A percentile compares a stretch with the other conserved stretches of the same genome.
phyloP scores from a whole-genome alignment of 1,140 invertebrate genomes.

The Drosophila pandora region DNA sequence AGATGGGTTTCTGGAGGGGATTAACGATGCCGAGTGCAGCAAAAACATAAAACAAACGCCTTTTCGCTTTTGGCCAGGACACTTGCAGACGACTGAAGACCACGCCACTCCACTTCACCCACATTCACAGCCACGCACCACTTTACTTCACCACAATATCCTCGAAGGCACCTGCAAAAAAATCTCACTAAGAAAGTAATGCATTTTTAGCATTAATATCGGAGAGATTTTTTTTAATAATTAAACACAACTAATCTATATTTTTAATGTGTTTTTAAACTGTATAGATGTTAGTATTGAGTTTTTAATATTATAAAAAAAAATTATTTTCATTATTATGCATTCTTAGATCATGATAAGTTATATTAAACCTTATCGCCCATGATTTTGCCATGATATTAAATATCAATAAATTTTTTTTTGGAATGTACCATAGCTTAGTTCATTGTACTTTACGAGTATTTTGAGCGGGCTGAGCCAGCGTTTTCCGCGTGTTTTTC shows the following conservation, averaged over 20 bases:
- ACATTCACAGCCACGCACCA: constrained; percentile 19
- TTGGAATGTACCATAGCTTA: constrained; percentile 4
- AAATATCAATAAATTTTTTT: too few species aligned
- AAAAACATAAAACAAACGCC: constrained; percentile 54
- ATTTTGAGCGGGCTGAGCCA: constrained; percentile 46
- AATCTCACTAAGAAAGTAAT: too few species aligned
- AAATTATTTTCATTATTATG: too few species aligned
- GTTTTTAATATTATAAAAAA: too few species aligned
- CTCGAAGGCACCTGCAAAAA: background rate
- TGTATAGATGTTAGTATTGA: too few species aligned
- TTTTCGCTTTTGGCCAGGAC: constrained; percentile 27
- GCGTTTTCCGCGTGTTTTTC: constrained; percentile 68
- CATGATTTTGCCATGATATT: too few species aligned
- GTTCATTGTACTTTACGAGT: constrained; percentile 77
- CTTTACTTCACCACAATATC: background rate
- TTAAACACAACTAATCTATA: too few species aligned
- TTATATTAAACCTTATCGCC: too few species aligned
- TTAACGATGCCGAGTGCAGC: constrained; percentile 26
- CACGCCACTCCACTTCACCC: constrained; percentile 69
- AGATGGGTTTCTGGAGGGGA: background rate
- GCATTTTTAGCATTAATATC: too few species aligned
- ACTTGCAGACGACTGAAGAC: constrained; percentile 53
- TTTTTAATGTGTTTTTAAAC: too few species aligned
- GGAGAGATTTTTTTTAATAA: too few species aligned
- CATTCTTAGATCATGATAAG: too few species aligned